Conservation (phyloP, 2,888 invertebrate genomes). For the Panzeria rudis region DNA sequence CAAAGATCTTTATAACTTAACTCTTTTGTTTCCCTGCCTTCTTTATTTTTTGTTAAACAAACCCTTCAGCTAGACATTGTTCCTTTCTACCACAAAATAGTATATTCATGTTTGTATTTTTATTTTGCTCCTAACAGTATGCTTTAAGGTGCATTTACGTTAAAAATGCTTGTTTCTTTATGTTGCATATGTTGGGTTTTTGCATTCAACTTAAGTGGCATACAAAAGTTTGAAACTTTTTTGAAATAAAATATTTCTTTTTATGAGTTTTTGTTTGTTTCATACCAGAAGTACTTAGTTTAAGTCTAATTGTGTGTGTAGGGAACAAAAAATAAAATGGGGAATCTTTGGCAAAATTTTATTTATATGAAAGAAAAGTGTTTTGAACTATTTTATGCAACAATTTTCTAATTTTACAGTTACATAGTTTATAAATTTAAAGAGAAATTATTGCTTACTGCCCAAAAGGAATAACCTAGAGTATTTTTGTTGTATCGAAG, state of each 20-base stretch:
- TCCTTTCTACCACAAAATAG: conserved; percentile 48
- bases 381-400: not conserved
- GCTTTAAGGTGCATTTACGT: conserved; percentile 64
- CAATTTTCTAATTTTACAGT: not conserved
- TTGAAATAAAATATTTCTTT: conserved; percentile 6
- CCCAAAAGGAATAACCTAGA: not conserved
- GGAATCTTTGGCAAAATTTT: conserved; percentile 8
- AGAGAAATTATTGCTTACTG: not conserved
- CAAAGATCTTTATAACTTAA: not conserved
- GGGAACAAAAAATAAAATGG: not conserved
- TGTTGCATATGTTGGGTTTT: conserved; percentile 41
- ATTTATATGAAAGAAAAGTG: not conserved
- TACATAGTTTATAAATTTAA: not conserved
- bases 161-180: conserved; percentile 42
- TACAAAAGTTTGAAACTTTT: conserved; percentile 54
- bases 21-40: conserved; percentile 2
- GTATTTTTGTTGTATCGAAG: no score
- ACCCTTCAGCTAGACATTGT: conserved; percentile 65
- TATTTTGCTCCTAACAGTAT: conserved; percentile 42
- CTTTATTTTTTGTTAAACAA: not conserved
- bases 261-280: conserved; percentile 4
- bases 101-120: conserved; percentile 47
- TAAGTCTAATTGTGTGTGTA: conserved; percentile 37
- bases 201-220: conserved; percentile 58
- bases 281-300: not conserved